phyloP scores from a whole-genome alignment of 2,113 vertebrate species.

The Actinemys pallida region DNA sequence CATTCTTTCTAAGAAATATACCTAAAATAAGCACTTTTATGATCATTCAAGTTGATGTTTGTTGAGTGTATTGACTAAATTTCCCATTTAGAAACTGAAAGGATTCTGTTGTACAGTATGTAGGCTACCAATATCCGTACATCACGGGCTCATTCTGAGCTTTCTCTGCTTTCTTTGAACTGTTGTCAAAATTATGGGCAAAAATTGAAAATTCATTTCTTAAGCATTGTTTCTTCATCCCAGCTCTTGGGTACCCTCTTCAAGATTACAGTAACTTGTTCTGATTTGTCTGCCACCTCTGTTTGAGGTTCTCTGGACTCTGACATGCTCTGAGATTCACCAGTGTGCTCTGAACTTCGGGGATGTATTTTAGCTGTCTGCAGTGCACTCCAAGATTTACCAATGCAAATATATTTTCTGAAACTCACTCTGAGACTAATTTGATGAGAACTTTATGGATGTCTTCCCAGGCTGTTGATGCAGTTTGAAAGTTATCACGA shows the following conservation, averaged over 20 bases:
- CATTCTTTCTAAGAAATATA: background rate
- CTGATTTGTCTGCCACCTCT: background rate
- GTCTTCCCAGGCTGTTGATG: background rate
- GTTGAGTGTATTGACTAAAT: background rate
- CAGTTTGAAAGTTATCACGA: background rate
- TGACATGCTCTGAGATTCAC: background rate
- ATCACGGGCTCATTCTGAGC: background rate
- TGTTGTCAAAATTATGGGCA: background rate
- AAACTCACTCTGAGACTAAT: background rate
- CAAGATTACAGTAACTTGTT: background rate
- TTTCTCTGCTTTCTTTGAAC: conserved; percentile 14
- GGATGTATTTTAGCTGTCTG: background rate
- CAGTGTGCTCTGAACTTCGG: background rate
- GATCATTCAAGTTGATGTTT: background rate
- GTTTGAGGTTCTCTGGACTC: conserved; percentile 10
- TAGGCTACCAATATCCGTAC: background rate
- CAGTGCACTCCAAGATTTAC: background rate
- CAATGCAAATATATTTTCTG: background rate
- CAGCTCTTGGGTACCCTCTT: background rate
- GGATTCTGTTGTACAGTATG: background rate
- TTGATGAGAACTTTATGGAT: background rate
- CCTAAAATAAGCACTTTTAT: background rate
- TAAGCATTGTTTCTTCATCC: background rate
- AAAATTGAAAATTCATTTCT: background rate
- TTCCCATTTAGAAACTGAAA: conserved; percentile 29